Evolutionary conservation across 2,888 invertebrate genomes (phyloP).

Genomic region (Xylocampa areola): DNA sequence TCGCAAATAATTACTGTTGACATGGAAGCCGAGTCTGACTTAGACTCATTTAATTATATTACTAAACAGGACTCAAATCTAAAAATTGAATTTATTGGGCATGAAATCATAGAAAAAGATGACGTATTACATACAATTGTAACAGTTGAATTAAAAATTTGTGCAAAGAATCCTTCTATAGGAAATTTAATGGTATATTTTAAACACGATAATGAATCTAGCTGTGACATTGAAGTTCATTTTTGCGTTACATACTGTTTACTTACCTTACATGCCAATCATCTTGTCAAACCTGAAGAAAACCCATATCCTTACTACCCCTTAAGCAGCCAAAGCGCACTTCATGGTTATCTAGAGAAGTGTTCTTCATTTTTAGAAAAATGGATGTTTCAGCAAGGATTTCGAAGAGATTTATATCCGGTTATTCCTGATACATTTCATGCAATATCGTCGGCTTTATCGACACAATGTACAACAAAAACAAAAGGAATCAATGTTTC

Average conservation of each 20-base stretch:
- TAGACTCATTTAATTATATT: conserved; percentile 70
- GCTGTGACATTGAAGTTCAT: conserved; percentile 78
- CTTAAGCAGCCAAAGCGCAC: conserved; percentile 64
- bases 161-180: conserved; percentile 62
- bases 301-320: conserved; percentile 84
- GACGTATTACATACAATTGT: conserved; percentile 64
- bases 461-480: conserved; percentile 71
- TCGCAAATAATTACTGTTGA: conserved; percentile 67
- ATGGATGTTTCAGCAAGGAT: conserved; percentile 87
- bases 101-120: conserved; percentile 55
- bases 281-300: conserved; percentile 63
- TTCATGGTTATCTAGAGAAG: conserved; percentile 75
- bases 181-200: conserved; percentile 70
- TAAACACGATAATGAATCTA: conserved; percentile 73
- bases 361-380: conserved; percentile 79
- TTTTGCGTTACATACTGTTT: conserved; percentile 81
- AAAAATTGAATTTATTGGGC: conserved; percentile 64
- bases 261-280: conserved; percentile 76
- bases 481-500: conserved; percentile 81
- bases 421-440: conserved; percentile 83
- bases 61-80: conserved; percentile 72
- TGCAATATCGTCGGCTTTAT: conserved; percentile 74
- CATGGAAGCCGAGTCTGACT: conserved; percentile 66
- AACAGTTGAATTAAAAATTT: conserved; percentile 69
- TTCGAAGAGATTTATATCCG: conserved; percentile 83